Evolutionary conservation across 2,113 vertebrate species (phyloP), one percentile per base, ranked within the genome.

Genomic region (Corynorhinus townsendii): DNA sequence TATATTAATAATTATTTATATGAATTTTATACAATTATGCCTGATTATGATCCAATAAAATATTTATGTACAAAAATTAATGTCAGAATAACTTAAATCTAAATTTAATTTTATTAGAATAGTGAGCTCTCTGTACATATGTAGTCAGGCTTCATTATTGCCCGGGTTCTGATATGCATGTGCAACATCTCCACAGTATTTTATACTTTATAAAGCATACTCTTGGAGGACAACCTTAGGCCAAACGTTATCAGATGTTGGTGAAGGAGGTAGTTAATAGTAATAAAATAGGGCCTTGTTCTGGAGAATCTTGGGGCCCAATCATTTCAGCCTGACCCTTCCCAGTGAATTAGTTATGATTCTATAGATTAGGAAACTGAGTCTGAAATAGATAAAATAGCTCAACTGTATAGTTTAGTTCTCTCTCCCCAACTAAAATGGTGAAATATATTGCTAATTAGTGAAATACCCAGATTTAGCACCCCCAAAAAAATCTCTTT

Each of bases 21-120:
- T 91, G 71, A 92, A 73, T 28, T 59, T 5, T 56, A 24, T 95
- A 76, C 30, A 82, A 90, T 86, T 69, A 79, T 88, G 47, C 35
- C 87, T 92, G 94, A 92, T 94, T 95, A 82, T 62, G 17, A 82
- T 45, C 16, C 40, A 96, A 45, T 54, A 83, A 12, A 87, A 93
- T 80, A 95, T 86, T 76, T 97, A 77, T 9, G 2, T 40, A 71
- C 5, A 89, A 93, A 95, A 96, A 92, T 76, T 86, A 93, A 69
- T 56, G 12, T 86, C 33, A 90, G 20, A 90, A 35, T 85, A 91
- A 43, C n/a, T 82, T 89, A 90, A 28, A 82, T 76, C 45, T 73
- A 62, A 95, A 80, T 86, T 93, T 49, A 81, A 94, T 94, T 91
- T 93, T 89, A 93, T 81, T 92, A 92, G 28, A 77, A 52, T 15